phyloP scores from a whole-genome alignment of 2,113 vertebrate genomes.

The Marmota flaviventris region DNA sequence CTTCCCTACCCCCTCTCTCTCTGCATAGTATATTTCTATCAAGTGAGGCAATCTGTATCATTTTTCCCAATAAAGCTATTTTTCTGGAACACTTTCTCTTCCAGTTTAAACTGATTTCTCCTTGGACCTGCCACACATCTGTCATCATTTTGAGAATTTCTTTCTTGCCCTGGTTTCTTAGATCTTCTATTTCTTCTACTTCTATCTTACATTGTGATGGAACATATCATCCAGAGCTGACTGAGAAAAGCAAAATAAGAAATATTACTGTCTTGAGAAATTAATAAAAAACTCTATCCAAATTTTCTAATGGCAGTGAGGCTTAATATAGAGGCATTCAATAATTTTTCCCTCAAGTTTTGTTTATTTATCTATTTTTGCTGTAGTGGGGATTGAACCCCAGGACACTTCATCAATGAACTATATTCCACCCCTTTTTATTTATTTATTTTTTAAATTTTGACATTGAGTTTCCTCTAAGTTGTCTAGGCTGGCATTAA shows the following conservation, averaged over 20 bases:
- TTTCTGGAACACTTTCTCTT: neutral
- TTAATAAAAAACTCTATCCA: neutral
- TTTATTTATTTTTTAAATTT: neutral
- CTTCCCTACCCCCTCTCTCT: no score
- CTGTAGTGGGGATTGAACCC: neutral
- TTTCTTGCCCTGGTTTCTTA: neutral
- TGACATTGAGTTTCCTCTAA: neutral
- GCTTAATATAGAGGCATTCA: neutral
- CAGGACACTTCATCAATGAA: neutral
- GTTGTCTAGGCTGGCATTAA: neutral
- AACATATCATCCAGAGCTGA: neutral
- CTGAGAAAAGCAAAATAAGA: neutral
- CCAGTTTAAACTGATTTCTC: neutral
- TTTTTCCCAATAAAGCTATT: no score
- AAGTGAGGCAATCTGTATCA: no score
- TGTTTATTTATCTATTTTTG: neutral
- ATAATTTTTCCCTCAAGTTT: neutral
- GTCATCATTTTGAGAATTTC: neutral
- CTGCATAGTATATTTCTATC: neutral
- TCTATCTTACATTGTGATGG: neutral
- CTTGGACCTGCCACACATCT: neutral
- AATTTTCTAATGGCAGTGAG: neutral
- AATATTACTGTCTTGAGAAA: constrained; percentile 1
- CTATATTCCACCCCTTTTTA: neutral
- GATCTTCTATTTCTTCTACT: neutral